A percentile compares a stretch with the other conserved stretches of the same genome.
These are phyloP conservation scores for Philotrypesis tridentata DNA, from an alignment of 1,140 invertebrate genomes.

Conservation along the genomic window DNA sequence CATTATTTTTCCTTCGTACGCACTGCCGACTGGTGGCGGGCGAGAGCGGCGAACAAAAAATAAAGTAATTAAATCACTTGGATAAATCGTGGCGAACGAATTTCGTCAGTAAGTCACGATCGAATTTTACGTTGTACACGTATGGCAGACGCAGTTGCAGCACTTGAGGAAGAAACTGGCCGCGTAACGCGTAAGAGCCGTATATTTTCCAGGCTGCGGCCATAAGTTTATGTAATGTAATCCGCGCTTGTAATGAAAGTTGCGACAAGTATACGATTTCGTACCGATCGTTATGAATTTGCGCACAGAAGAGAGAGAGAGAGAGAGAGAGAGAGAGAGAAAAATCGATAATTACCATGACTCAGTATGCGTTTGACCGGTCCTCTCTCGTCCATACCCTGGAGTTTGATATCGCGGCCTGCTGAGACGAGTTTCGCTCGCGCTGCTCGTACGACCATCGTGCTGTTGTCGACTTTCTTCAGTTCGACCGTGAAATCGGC, in stretches of 20 bases:
- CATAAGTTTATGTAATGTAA: neutral
- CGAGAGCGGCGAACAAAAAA: too few species aligned
- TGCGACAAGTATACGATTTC: neutral
- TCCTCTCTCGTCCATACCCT: slow-evolving; percentile 68
- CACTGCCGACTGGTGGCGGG: too few species aligned
- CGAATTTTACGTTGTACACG: neutral
- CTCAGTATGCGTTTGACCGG: slow-evolving; percentile 63
- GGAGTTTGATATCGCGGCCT: slow-evolving; percentile 59
- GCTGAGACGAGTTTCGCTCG: slow-evolving; percentile 63
- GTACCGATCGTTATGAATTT: neutral
- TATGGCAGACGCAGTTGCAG: neutral
- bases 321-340: too few species aligned
- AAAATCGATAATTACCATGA: slow-evolving; percentile 58
- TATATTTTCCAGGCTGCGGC: neutral
- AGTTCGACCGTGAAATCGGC: slow-evolving; percentile 69
- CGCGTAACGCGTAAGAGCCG: neutral
- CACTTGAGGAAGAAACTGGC: slow-evolving; percentile 8
- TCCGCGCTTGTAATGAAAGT: neutral
- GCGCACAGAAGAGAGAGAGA: too few species aligned
- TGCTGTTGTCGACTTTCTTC: slow-evolving; percentile 62
- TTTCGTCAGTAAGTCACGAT: slow-evolving; percentile 20
- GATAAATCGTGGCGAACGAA: too few species aligned
- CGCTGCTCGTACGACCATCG: slow-evolving; percentile 65
- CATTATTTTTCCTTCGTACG: neutral
- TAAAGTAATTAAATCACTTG: too few species aligned